Evolutionary conservation across 2,113 vertebrate genomes (phyloP).

Genomic region (Peucedramus taeniatus): DNA sequence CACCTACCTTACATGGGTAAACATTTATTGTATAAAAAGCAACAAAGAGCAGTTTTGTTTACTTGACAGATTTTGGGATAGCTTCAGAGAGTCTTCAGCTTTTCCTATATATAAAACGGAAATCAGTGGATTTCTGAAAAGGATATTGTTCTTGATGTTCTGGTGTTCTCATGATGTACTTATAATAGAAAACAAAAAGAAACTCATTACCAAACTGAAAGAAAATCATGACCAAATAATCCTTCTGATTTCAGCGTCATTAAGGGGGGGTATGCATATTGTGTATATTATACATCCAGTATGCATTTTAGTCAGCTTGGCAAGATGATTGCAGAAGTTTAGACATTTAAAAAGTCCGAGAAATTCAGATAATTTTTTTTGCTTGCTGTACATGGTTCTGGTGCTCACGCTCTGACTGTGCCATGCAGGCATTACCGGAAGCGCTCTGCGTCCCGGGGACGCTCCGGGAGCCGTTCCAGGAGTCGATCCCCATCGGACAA

Average conservation of each 20-base stretch:
- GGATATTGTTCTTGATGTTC: neutral
- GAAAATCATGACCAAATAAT: neutral
- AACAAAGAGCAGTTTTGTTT: neutral
- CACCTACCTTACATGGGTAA: neutral
- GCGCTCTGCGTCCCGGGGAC: conserved; percentile 85
- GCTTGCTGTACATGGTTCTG: rapidly evolving
- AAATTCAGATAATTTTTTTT: neutral
- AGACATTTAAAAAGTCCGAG: neutral
- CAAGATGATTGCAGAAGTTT: neutral
- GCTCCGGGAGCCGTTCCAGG: conserved; percentile 88
- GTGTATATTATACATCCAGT: too few relatives aligned
- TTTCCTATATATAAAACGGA: neutral
- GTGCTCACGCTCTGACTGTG: rapidly evolving
- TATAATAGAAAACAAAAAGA: too few relatives aligned
- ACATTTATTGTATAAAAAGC: neutral
- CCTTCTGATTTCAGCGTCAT: neutral
- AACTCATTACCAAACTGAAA: too few relatives aligned
- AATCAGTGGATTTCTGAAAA: neutral
- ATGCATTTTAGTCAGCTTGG: neutral
- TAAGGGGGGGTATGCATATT: neutral
- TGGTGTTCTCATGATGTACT: neutral
- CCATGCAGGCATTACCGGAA: conserved; percentile 89
- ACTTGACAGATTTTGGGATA: neutral
- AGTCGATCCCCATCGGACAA: conserved; percentile 93
- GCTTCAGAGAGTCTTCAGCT: neutral